Conservation (phyloP, 2,888 invertebrate genomes). For the Timema cristinae region DNA sequence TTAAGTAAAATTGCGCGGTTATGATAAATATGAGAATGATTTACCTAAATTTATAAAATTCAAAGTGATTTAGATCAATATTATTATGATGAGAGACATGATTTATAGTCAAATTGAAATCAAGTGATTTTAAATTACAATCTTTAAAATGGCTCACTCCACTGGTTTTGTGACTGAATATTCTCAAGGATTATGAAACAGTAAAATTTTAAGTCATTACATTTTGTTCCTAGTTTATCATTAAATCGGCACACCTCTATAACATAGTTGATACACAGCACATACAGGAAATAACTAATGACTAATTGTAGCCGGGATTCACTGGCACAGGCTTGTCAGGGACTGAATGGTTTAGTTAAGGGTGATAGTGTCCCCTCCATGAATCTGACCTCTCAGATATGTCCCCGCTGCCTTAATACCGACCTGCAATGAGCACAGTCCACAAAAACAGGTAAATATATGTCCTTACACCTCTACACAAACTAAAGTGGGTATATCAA, state of each 20-base stretch:
- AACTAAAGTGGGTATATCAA: background rate
- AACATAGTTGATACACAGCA: conserved; percentile 4
- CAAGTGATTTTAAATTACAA: too few species aligned
- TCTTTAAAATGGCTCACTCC: too few species aligned
- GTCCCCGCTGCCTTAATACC: conserved; percentile 40
- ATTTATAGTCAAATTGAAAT: too few species aligned
- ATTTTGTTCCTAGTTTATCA: conserved; percentile 2
- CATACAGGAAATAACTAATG: conserved; percentile 1
- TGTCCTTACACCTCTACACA: conserved; percentile 5
- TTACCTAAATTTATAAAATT: too few species aligned
- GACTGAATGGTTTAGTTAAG: background rate
- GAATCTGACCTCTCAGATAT: conserved; percentile 18
- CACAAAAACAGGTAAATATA: conserved; percentile 21
- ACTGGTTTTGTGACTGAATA: too few species aligned
- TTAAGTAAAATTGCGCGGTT: too few species aligned
- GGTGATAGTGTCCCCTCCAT: conserved; percentile 19
- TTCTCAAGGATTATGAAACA: background rate
- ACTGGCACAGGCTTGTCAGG: background rate
- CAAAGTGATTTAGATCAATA: too few species aligned
- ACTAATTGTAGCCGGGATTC: background rate
- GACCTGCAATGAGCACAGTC: conserved; percentile 47
- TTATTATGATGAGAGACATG: too few species aligned
- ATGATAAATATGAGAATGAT: too few species aligned
- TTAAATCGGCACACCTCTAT: background rate
- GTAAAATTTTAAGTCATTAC: background rate